Conservation (phyloP, 2,888 invertebrate genomes). For the Falcaria lacertinaria region DNA sequence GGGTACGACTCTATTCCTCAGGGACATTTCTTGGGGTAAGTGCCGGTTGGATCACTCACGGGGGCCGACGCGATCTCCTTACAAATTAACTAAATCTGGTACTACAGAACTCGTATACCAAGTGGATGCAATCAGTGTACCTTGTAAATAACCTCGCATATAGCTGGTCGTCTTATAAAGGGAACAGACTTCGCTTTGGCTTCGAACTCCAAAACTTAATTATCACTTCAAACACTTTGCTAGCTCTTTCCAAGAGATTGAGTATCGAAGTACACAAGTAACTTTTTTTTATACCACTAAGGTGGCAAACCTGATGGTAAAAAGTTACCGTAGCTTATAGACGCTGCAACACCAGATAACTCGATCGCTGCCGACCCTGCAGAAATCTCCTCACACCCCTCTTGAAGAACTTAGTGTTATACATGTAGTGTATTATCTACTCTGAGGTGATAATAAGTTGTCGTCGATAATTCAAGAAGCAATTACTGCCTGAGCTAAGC, state of each 20-base stretch:
- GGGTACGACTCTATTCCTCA: background rate
- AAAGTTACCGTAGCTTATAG: no score
- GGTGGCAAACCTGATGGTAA: no score
- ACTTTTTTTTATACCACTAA: no score
- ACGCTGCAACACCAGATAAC: no score
- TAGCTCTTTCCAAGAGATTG: background rate
- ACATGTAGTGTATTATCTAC: no score
- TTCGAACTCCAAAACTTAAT: background rate
- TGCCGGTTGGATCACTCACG: background rate
- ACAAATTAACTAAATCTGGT: constrained; percentile 5
- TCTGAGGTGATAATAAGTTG: no score
- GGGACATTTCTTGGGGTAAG: background rate
- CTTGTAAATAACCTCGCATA: constrained; percentile 16
- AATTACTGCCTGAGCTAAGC: background rate
- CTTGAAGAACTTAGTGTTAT: no score
- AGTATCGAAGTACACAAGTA: no score
- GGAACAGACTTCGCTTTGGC: background rate
- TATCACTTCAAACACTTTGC: background rate
- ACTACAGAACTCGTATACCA: constrained; percentile 18
- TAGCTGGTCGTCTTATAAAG: background rate
- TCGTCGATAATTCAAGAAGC: background rate
- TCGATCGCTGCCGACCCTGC: no score
- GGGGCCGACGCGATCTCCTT: constrained; percentile 1
- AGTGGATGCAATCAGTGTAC: constrained; percentile 23
- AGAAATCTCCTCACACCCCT: no score